phyloP scores from a whole-genome alignment of 2,888 invertebrate genomes.

The Acleris emargana region DNA sequence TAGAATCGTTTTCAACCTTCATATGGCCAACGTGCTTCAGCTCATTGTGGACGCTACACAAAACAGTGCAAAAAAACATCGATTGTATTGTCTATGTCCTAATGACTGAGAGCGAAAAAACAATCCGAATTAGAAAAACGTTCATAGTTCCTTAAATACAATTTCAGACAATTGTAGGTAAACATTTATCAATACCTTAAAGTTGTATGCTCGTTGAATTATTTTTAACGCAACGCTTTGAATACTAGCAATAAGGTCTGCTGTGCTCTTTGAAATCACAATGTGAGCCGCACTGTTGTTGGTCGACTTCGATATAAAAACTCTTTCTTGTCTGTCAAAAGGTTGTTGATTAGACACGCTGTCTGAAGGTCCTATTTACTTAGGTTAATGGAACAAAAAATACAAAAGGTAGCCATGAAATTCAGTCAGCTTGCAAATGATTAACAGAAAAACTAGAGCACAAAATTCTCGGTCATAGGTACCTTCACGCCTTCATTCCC shows the following conservation, averaged over 20 bases:
- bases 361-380: conserved; percentile 22
- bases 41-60: no score
- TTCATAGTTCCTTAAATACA: conserved; percentile 1
- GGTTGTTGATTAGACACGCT: conserved; percentile 27
- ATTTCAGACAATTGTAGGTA: background rate
- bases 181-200: no score
- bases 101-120: background rate
- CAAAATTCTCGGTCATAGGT: no score
- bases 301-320: conserved; percentile 18
- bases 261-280: background rate
- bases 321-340: conserved; percentile 24
- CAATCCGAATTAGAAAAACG: conserved; percentile 2
- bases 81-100: background rate
- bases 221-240: background rate
- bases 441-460: background rate
- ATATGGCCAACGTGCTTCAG: background rate
- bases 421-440: background rate
- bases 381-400: conserved; percentile 8
- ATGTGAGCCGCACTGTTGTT: background rate
- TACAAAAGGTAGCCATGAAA: background rate
- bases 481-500: no score
- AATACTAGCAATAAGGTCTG: conserved; percentile 9
- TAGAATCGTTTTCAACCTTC: no score
- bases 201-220: background rate
- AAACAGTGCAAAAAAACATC: no score